Evolutionary conservation across 1,140 invertebrate species (phyloP).

Genomic region (Stegodyphus dumicola): DNA sequence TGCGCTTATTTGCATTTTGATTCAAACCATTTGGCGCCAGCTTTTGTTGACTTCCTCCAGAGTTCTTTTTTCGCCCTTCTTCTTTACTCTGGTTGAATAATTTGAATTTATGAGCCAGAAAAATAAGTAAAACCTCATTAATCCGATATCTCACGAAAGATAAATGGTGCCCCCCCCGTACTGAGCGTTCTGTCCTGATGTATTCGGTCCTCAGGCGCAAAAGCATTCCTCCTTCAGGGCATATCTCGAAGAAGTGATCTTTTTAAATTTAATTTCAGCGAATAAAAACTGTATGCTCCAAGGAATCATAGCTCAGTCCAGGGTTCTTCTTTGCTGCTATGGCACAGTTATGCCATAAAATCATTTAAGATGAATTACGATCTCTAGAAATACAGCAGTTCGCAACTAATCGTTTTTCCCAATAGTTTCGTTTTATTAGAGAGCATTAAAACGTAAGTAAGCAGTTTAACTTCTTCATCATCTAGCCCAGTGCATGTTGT

Average conservation of each 20-base stretch:
- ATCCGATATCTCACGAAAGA: constrained; percentile 38
- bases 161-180: neutral
- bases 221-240: neutral
- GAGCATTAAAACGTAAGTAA: too few relatives aligned
- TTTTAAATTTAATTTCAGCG: constrained; percentile 24
- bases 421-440: too few relatives aligned
- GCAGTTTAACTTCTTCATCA: too few relatives aligned
- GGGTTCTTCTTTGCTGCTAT: neutral
- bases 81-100: constrained; percentile 4
- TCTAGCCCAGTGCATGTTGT: too few relatives aligned
- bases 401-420: too few relatives aligned
- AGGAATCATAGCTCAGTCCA: neutral
- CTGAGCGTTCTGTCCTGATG: constrained; percentile 2
- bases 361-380: neutral
- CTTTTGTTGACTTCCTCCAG: constrained; percentile 46
- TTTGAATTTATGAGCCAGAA: constrained; percentile 41
- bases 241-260: neutral
- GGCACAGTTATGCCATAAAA: constrained; percentile 6
- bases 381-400: too few relatives aligned
- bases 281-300: constrained; percentile 1
- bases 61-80: neutral
- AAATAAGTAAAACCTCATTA: constrained; percentile 49
- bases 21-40: constrained; percentile 57
- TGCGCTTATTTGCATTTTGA: constrained; percentile 61
- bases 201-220: neutral